Conservation (phyloP, 2,888 invertebrate genomes). For the Nomada fabriciana region DNA sequence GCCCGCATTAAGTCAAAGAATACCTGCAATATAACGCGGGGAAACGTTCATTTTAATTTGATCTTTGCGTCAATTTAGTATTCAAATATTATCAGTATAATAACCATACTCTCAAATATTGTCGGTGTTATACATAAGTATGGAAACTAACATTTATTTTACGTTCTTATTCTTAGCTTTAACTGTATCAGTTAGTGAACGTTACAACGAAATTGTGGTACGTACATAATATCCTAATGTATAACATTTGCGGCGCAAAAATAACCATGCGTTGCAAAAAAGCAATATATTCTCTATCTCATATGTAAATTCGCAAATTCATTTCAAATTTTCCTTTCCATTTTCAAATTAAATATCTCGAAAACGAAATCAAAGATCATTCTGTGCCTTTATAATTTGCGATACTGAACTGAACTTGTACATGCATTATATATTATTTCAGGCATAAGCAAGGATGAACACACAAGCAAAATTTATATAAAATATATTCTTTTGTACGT, state of each 20-base stretch:
- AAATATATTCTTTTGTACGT: constrained; percentile 35
- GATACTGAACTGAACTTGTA: constrained; percentile 21
- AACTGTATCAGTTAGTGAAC: background rate
- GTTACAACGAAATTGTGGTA: background rate
- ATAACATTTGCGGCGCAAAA: constrained; percentile 6
- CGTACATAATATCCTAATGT: constrained; percentile 1
- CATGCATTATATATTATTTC: constrained; percentile 48
- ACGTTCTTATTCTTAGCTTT: background rate
- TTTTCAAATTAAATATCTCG: background rate
- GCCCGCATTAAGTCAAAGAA: constrained; percentile 99
- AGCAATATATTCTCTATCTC: constrained; percentile 23
- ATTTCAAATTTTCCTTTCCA: background rate
- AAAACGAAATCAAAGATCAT: constrained; percentile 5
- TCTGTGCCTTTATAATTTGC: constrained; percentile 17
- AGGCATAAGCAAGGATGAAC: constrained; percentile 50
- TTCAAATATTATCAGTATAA: constrained; percentile 1
- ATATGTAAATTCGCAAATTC: background rate
- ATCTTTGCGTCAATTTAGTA: constrained; percentile 44
- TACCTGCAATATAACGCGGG: constrained; percentile 88
- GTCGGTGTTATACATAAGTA: background rate
- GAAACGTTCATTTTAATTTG: constrained; percentile 15
- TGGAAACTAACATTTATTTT: constrained; percentile 13
- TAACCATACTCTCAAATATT: constrained; percentile 2
- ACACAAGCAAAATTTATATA: constrained; percentile 40
- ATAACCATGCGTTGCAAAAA: constrained; percentile 42